Conservation (phyloP, 2,888 invertebrate species). For the Nymphalis polychloros region DNA sequence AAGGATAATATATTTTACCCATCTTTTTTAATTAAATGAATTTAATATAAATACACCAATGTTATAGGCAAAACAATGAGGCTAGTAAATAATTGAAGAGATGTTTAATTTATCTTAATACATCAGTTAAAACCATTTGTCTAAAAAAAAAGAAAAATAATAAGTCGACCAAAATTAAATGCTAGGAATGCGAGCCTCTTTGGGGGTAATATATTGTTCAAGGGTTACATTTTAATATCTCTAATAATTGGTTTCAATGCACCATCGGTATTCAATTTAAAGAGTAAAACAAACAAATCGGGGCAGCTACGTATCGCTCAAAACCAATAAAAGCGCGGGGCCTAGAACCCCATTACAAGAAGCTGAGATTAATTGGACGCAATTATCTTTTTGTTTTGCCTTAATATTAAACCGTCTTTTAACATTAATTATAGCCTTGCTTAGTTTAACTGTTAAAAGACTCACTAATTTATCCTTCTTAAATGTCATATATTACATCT, state of each 20-base stretch:
- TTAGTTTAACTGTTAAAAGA: slow-evolving; percentile 10
- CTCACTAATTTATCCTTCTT: neutral
- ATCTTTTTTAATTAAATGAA: too few relatives aligned
- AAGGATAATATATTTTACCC: too few relatives aligned
- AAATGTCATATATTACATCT: neutral
- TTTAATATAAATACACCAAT: too few relatives aligned
- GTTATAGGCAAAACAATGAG: too few relatives aligned
- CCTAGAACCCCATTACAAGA: slow-evolving; percentile 63
- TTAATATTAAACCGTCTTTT: slow-evolving; percentile 60
- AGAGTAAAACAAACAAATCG: slow-evolving; percentile 66
- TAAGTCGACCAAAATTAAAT: slow-evolving; percentile 3
- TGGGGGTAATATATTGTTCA: slow-evolving; percentile 23
- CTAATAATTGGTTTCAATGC: slow-evolving; percentile 36
- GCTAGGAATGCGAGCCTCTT: neutral
- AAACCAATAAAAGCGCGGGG: slow-evolving; percentile 63
- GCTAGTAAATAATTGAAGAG: neutral
- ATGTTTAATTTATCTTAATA: neutral
- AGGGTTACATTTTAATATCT: slow-evolving; percentile 31
- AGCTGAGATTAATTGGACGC: slow-evolving; percentile 74
- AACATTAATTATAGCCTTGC: slow-evolving; percentile 67
- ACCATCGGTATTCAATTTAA: slow-evolving; percentile 52
- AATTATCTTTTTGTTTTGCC: slow-evolving; percentile 77
- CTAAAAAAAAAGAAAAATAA: neutral
- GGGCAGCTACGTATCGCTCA: slow-evolving; percentile 53
- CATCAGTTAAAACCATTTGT: neutral